Base-by-base conservation (phyloP, 1,140 invertebrate genomes). In the Drosophila repleta region DNA sequence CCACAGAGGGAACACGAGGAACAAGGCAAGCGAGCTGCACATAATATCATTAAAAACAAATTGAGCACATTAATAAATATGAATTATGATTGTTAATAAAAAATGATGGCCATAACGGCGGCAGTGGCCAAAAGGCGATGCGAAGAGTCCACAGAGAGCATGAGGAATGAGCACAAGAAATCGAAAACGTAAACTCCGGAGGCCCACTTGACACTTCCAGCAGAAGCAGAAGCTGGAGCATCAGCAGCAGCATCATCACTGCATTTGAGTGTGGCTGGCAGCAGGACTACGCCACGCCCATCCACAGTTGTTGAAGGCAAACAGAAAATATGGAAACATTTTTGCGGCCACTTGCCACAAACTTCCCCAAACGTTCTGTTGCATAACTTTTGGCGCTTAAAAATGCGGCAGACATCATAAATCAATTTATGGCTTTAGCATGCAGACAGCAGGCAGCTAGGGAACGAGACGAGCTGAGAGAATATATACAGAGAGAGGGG, bases 31-130 rank as follows among this genome's bases (percentile, higher is more conserved):
- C 3, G 6, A 21, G 52, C 24, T 52, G 55, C 56, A 64, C 60
- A 68, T 74, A 84, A 84, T 76, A 79, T 84, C 80, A 83, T 83
- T 83, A 84, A 83, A 76, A 79, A 80, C 80, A 79, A 83, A 84
- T 83, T 83, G 80, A 84, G 81, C 67, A 76, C 80, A 83, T 83
- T 83, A 84, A 83, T 83, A 83, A 84, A 76, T 83, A 79, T 84
- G 81, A 84, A 79, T 83, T 76, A 84, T 83, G 80, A 73, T 83
- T 76, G 76, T 80, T 80, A 84, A 84, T 84, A 84, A 76, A 76
- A 84, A 76, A 67, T 83, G 58, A 84, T 76, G 63, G 74, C 62
- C 49, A 35, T 37, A 24, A 35, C 53, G 18, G 32, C 13, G 64
- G 51, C 68, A 56, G 8, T 67, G 60, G 29, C 52, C 63, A 11